Evolutionary conservation across 2,113 vertebrate species (phyloP).

Genomic region (Thamnophis sirtalis): DNA sequence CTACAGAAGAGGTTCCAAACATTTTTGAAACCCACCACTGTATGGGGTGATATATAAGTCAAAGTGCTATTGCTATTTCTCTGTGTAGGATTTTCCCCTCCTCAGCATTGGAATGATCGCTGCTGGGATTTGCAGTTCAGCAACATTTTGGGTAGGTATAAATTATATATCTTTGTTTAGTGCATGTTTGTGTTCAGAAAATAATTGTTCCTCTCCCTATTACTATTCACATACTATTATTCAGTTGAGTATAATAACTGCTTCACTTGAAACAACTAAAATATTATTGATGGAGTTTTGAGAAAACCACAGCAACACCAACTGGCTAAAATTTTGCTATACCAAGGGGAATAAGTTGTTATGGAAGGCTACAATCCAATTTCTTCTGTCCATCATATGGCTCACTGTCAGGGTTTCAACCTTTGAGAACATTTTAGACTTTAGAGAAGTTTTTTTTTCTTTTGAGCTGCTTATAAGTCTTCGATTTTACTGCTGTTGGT

Average conservation of each 20-base stretch:
- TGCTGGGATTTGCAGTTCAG: too few relatives aligned
- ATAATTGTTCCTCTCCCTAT: too few relatives aligned
- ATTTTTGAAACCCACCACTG: too few relatives aligned
- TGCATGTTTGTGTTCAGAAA: not conserved
- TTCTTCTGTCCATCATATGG: not conserved
- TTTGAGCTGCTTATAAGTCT: not conserved
- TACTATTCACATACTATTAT: not conserved
- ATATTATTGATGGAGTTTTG: not conserved
- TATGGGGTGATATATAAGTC: not conserved
- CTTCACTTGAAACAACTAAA: not conserved
- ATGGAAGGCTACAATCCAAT: not conserved
- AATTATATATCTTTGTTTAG: too few relatives aligned
- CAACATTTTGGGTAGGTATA: too few relatives aligned
- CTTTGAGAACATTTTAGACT: not conserved
- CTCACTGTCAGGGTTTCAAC: not conserved
- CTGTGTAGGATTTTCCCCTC: too few relatives aligned
- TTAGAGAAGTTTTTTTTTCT: not conserved
- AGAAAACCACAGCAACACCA: not conserved
- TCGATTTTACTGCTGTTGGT: not conserved
- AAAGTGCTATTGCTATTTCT: too few relatives aligned
- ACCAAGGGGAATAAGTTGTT: not conserved
- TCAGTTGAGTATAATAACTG: not conserved
- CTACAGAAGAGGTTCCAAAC: too few relatives aligned
- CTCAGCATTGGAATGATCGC: too few relatives aligned
- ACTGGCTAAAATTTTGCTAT: not conserved